Conservation (phyloP, 2,113 vertebrate species). For the Paracanthobrama guichenoti region DNA sequence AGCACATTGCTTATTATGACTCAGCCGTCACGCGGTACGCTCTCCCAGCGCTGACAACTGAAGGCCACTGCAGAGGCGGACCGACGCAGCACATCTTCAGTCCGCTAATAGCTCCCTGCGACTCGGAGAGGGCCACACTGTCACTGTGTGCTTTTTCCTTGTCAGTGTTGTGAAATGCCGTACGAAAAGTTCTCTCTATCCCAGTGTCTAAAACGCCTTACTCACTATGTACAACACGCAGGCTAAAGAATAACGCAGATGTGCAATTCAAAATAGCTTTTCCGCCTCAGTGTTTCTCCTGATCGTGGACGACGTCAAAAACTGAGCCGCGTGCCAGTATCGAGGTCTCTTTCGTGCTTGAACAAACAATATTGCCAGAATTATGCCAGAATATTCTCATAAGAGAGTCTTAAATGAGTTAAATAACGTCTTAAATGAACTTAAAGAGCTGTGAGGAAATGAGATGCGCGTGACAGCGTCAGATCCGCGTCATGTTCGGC, state of each 20-base stretch:
- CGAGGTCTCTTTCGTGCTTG: too few species aligned
- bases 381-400: too few species aligned
- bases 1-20: constrained; percentile 55
- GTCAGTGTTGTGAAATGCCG: not conserved
- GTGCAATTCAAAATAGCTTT: not conserved
- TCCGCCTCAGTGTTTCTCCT: not conserved
- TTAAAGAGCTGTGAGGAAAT: too few species aligned
- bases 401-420: too few species aligned
- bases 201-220: not conserved
- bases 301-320: not conserved
- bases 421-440: too few species aligned
- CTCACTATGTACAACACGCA: not conserved
- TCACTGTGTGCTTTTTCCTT: not conserved
- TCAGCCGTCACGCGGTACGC: constrained; percentile 44
- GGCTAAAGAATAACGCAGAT: constrained; percentile 4
- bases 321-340: not conserved
- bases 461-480: too few species aligned
- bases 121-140: not conserved
- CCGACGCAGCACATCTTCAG: constrained; percentile 14
- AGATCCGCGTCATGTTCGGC: too few species aligned
- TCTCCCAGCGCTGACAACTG: constrained; percentile 40
- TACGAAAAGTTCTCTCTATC: not conserved
- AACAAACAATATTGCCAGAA: too few species aligned
- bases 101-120: not conserved
- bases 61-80: constrained; percentile 53